Conservation (phyloP, 2,797 vertebrate genomes). For the Aeoliscus strigatus region DNA sequence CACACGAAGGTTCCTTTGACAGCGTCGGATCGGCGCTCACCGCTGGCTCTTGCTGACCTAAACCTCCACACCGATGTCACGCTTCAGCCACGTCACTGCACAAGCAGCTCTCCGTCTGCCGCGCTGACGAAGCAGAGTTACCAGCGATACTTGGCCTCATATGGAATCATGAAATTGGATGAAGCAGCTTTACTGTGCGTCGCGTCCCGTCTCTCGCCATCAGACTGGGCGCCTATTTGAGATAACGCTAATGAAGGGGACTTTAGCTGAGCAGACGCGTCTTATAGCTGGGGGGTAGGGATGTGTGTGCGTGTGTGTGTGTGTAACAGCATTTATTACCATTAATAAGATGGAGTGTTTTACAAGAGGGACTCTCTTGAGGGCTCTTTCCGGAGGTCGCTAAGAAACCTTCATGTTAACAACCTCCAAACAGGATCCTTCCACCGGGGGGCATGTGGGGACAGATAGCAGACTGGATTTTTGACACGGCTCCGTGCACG, state of each 20-base stretch:
- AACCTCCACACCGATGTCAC: conserved; percentile 31
- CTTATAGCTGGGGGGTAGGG: conserved; percentile 41
- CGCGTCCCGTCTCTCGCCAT: conserved; percentile 57
- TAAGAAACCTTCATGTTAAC: conserved; percentile 42
- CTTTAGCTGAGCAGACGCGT: conserved; percentile 63
- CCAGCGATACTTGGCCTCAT: conserved; percentile 57
- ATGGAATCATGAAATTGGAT: conserved; percentile 72
- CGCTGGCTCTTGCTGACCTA: conserved; percentile 20
- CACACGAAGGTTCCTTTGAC: too few relatives aligned
- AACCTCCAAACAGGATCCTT: conserved; percentile 30
- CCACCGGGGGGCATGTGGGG: background rate
- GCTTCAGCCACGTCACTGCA: conserved; percentile 30
- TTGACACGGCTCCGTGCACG: conserved; percentile 29
- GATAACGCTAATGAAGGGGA: conserved; percentile 77
- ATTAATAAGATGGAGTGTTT: conserved; percentile 63
- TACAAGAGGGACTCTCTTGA: conserved; percentile 50
- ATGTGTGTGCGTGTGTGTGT: conserved; percentile 3
- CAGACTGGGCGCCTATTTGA: conserved; percentile 68
- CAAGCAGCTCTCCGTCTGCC: conserved; percentile 1
- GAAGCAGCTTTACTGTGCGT: conserved; percentile 65
- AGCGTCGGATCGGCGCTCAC: too few relatives aligned
- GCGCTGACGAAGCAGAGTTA: conserved; percentile 66
- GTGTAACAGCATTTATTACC: conserved; percentile 63
- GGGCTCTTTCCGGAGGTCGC: conserved; percentile 48
- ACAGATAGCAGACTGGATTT: too few relatives aligned